Percentiles rank a stretch among this genome's conserved stretches.
phyloP scores from a whole-genome alignment of 1,140 invertebrate genomes.

The Papilio machaon region DNA sequence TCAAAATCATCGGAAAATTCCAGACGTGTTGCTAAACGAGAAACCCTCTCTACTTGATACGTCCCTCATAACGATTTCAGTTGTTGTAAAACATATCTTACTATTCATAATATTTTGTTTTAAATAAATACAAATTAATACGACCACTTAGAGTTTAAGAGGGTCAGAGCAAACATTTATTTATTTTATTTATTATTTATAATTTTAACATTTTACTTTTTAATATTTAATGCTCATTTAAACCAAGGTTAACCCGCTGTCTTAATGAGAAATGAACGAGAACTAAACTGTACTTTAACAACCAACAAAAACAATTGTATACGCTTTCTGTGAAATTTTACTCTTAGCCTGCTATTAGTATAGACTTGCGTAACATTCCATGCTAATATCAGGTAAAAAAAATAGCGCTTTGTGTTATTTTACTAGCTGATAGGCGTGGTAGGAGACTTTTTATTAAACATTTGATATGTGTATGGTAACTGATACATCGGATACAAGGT shows the following conservation, averaged over 20 bases:
- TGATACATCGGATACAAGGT: slow-evolving; percentile 16
- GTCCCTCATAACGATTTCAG: too few relatives aligned
- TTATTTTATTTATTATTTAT: neutral
- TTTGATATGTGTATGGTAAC: neutral
- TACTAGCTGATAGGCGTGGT: neutral
- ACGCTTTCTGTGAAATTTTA: neutral
- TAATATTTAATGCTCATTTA: neutral
- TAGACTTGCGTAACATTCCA: neutral
- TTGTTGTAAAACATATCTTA: neutral
- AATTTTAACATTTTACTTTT: neutral
- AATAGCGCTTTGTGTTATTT: neutral
- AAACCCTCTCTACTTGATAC: too few relatives aligned
- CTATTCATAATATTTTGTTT: neutral
- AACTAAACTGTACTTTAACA: neutral
- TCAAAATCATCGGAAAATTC: too few relatives aligned
- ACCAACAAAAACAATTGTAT: neutral
- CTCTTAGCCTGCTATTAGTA: neutral
- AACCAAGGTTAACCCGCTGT: neutral
- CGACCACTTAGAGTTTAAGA: neutral
- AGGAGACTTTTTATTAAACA: neutral
- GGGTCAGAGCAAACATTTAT: neutral
- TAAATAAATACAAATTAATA: neutral
- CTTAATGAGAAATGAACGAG: neutral
- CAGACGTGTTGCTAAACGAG: too few relatives aligned
- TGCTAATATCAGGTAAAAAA: neutral